These are phyloP conservation scores for Aspidiotus rigidus DNA, from an alignment of 2,888 invertebrate genomes.

Conservation along the genomic window DNA sequence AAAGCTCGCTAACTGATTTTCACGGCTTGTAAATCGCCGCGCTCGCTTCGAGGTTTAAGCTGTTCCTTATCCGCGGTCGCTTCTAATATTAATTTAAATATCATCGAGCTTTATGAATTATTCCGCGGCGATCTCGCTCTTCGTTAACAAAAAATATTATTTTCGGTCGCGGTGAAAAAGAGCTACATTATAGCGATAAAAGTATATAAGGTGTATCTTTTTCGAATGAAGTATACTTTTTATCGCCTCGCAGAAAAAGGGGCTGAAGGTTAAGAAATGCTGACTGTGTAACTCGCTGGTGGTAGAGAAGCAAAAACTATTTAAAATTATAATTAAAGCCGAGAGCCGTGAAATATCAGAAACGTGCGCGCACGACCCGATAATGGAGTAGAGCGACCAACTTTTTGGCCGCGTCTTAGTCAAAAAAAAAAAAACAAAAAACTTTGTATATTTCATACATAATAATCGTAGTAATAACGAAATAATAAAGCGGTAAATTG, in stretches of 20 bases:
- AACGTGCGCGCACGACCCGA: conserved; percentile 16
- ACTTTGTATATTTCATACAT: conserved; percentile 12
- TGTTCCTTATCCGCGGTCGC: not conserved
- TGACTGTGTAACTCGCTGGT: not conserved
- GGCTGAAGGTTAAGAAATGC: not conserved
- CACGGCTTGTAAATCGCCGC: too few species aligned
- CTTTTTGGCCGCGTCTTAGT: not conserved
- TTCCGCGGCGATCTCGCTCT: not conserved
- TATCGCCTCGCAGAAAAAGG: not conserved
- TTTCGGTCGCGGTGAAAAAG: too few species aligned
- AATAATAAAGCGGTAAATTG: conserved; percentile 29
- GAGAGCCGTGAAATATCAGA: conserved; percentile 26
- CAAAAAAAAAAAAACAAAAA: not conserved
- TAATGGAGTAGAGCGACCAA: conserved; percentile 19
- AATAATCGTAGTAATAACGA: conserved; percentile 8
- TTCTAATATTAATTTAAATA: not conserved
- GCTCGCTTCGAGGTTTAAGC: too few species aligned
- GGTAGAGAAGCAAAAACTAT: conserved; percentile 12
- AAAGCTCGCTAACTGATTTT: too few species aligned
- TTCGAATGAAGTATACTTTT: too few species aligned
- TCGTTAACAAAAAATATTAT: too few species aligned
- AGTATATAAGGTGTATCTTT: too few species aligned
- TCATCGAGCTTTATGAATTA: not conserved
- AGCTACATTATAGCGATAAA: too few species aligned
- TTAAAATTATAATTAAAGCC: conserved; percentile 28